phyloP scores from a whole-genome alignment of 2,888 invertebrate species.

The Suillia variegata region DNA sequence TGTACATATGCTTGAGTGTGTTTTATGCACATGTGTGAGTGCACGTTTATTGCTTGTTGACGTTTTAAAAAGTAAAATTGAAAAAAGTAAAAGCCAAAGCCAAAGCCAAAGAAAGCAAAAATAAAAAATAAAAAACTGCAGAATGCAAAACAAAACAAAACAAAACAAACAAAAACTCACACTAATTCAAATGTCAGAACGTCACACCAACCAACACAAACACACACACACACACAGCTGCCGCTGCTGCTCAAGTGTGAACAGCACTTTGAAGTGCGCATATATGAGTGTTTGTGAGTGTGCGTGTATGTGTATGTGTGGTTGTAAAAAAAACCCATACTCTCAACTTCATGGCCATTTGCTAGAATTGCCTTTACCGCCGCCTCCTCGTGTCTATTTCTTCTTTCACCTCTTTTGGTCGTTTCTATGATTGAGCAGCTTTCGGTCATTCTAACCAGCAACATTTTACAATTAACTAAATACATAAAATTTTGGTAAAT shows the following conservation, averaged over 20 bases:
- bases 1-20: not conserved
- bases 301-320: not conserved
- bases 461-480: no score
- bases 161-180: not conserved
- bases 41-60: slow-evolving; percentile 15
- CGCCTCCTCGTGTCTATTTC: no score
- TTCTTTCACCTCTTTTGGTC: no score
- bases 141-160: no score
- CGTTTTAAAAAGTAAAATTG: slow-evolving; percentile 1
- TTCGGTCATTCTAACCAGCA: no score
- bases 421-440: no score
- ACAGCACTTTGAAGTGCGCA: not conserved
- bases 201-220: not conserved
- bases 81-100: not conserved
- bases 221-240: slow-evolving; percentile 4
- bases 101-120: no score
- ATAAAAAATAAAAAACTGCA: no score
- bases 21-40: not conserved
- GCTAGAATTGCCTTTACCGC: no score
- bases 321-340: not conserved
- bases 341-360: not conserved
- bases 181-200: not conserved
- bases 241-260: not conserved
- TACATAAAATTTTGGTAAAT: no score
- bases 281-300: not conserved